Percentiles rank a stretch among this genome's conserved stretches.
Evolutionary conservation across 2,113 vertebrate species (phyloP).

Genomic region (Cephalopterus ornatus): DNA sequence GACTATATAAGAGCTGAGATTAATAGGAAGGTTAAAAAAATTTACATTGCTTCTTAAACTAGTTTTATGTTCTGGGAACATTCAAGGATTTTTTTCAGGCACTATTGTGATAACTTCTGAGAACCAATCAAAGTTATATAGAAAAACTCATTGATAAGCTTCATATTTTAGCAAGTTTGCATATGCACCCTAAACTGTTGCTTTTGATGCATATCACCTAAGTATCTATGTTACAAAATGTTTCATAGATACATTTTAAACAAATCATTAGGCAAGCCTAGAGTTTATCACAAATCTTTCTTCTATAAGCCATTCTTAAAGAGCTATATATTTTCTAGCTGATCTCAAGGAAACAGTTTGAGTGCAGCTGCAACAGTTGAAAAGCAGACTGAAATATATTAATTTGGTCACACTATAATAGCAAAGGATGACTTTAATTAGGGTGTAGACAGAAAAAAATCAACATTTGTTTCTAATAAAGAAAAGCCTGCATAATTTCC

Average conservation of each 20-base stretch:
- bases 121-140: conserved; percentile 43
- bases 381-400: conserved; percentile 50
- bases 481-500: conserved; percentile 52
- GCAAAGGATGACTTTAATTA: conserved; percentile 40
- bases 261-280: conserved; percentile 21
- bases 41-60: neutral
- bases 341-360: conserved; percentile 41
- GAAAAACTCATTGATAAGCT: conserved; percentile 8
- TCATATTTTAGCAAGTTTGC: conserved; percentile 54
- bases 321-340: neutral
- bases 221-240: neutral
- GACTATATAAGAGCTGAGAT: neutral
- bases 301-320: neutral
- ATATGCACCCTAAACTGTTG: neutral
- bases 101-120: conserved; percentile 53
- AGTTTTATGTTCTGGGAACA: conserved; percentile 46
- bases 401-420: conserved; percentile 41
- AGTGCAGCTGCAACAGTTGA: conserved; percentile 35
- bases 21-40: neutral
- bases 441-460: conserved; percentile 17
- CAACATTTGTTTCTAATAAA: conserved; percentile 66
- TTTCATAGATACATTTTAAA: neutral
- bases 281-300: neutral
- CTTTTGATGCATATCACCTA: neutral
- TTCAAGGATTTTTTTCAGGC: conserved; percentile 36